Conservation (phyloP, 1,140 invertebrate genomes). For the Latrodectus geometricus region DNA sequence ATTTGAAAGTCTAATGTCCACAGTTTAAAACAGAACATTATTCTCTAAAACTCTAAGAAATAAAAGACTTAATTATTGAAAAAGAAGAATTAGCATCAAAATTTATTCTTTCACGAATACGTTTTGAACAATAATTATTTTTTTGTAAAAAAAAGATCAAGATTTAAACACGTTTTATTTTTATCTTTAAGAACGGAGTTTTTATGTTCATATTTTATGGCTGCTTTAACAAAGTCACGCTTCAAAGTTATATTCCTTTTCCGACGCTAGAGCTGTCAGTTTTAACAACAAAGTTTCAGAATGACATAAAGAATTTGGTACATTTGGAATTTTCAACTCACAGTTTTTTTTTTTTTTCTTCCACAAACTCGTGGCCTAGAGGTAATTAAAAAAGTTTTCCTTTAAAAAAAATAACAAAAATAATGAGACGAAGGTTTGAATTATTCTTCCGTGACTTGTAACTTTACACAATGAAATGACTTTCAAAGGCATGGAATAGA, state of each 20-base stretch:
- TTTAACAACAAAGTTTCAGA: constrained; percentile 1
- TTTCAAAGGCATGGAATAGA: too few species aligned
- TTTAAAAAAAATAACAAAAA: background rate
- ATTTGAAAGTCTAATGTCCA: background rate
- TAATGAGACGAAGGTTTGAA: constrained; percentile 1
- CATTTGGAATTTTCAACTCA: too few species aligned
- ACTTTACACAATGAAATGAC: background rate
- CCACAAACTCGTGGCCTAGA: background rate
- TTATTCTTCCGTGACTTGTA: background rate
- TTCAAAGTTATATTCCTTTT: background rate
- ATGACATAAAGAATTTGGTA: background rate
- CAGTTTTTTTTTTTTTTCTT: background rate
- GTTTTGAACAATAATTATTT: background rate
- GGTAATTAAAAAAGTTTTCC: background rate
- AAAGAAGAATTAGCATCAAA: too few species aligned
- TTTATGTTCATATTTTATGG: background rate
- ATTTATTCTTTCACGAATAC: background rate
- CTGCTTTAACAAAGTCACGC: constrained; percentile 21
- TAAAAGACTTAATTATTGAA: background rate
- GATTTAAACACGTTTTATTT: background rate
- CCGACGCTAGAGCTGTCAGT: constrained; percentile 20
- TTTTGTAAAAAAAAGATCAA: background rate
- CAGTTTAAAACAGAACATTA: background rate
- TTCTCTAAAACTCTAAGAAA: background rate
- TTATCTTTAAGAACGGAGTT: background rate